Evolutionary conservation across 2,888 invertebrate species (phyloP).

Genomic region (Drepana falcataria): DNA sequence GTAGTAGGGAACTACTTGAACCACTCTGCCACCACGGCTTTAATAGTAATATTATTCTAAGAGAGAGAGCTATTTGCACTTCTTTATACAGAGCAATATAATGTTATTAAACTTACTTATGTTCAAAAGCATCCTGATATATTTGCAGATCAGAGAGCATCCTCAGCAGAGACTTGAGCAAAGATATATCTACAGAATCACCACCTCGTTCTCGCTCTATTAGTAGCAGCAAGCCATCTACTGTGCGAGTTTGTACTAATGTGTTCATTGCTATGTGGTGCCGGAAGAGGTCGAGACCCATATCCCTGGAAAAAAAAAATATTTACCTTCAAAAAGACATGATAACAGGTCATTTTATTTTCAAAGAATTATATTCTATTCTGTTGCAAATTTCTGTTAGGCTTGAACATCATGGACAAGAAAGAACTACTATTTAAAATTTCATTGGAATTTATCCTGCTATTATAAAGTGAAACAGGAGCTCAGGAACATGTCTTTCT

Average conservation of each 20-base stretch:
- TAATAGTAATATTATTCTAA: too few species aligned
- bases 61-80: too few species aligned
- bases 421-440: too few species aligned
- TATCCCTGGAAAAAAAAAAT: slow-evolving; percentile 83
- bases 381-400: too few species aligned
- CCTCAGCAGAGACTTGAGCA: slow-evolving; percentile 94
- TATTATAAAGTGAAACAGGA: too few species aligned
- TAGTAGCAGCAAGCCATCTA: slow-evolving; percentile 93
- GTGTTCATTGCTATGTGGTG: slow-evolving; percentile 94
- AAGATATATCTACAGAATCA: slow-evolving; percentile 93
- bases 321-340: neutral
- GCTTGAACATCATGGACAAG: too few species aligned
- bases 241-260: slow-evolving; percentile 93
- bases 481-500: too few species aligned
- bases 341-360: neutral
- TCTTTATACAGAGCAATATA: too few species aligned
- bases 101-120: slow-evolving; percentile 73
- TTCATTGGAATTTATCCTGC: too few species aligned
- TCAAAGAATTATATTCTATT: too few species aligned
- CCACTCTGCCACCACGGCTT: too few species aligned
- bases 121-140: slow-evolving; percentile 93
- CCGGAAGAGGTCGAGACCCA: slow-evolving; percentile 97
- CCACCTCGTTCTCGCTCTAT: slow-evolving; percentile 97
- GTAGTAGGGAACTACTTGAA: too few species aligned
- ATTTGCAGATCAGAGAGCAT: slow-evolving; percentile 98